Evolutionary conservation across 2,888 invertebrate species (phyloP).

Genomic region (Lomographa bimaculata): DNA sequence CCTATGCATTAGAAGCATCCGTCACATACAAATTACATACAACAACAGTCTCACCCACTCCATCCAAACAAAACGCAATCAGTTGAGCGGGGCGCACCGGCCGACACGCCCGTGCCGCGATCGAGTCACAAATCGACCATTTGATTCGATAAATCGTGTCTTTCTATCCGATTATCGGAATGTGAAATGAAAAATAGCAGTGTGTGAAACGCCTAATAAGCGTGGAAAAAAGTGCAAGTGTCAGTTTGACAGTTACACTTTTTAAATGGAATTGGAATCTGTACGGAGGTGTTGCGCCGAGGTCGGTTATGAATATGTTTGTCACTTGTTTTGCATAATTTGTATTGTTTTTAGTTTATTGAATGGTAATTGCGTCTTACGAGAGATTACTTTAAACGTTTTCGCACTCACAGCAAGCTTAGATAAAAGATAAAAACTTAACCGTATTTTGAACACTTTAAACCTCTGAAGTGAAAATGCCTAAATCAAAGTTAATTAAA

Average conservation of each 20-base stretch:
- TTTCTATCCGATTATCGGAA: constrained; percentile 24
- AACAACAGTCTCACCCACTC: constrained; percentile 30
- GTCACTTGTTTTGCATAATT: constrained; percentile 26
- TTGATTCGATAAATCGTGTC: constrained; percentile 21
- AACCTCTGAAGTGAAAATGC: no score
- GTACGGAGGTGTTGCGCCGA: constrained; percentile 16
- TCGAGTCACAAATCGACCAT: constrained; percentile 34
- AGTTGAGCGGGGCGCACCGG: constrained; percentile 37
- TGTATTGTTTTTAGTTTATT: no score
- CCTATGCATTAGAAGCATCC: no score
- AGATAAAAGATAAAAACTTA: no score
- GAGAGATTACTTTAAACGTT: no score
- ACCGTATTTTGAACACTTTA: no score
- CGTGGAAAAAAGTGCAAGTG: constrained; percentile 18
- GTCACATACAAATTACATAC: constrained; percentile 25
- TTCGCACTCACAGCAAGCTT: no score
- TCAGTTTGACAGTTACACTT: constrained; percentile 11
- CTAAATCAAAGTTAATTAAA: no score
- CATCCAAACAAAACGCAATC: constrained; percentile 25
- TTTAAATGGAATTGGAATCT: constrained; percentile 11
- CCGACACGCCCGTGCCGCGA: constrained; percentile 37
- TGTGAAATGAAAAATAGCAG: no score
- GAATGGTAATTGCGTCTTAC: no score
- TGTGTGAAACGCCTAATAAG: no score
- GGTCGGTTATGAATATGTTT: constrained; percentile 22